phyloP scores from a whole-genome alignment of 2,113 vertebrate genomes.

The Heterotilapia buettikoferi region DNA sequence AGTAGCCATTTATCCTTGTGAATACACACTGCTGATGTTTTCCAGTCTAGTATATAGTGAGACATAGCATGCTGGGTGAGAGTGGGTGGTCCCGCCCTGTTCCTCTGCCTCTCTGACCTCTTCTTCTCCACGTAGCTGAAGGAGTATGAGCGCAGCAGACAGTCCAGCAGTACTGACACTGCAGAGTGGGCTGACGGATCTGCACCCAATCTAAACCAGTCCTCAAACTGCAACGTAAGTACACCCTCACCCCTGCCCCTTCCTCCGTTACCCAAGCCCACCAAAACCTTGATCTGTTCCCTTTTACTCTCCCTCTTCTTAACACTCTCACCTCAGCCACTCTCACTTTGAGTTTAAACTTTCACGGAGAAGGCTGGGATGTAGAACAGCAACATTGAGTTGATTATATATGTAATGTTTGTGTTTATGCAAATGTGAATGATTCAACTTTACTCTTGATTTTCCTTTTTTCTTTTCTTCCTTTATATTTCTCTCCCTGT shows the following conservation, averaged over 20 bases:
- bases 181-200: conserved; percentile 87
- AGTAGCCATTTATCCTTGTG: conserved; percentile 2
- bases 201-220: conserved; percentile 82
- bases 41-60: background rate
- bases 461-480: background rate
- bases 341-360: conserved; percentile 10
- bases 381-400: background rate
- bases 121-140: conserved; percentile 89
- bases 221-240: conserved; percentile 95
- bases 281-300: background rate
- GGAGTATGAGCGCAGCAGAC: conserved; percentile 92
- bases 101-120: conserved; percentile 72
- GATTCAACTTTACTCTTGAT: background rate
- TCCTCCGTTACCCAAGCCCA: background rate
- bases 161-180: conserved; percentile 79
- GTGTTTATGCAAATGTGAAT: background rate
- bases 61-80: conserved; percentile 30
- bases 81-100: conserved; percentile 40
- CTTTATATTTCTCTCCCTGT: background rate
- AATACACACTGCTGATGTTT: background rate
- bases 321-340: conserved; percentile 15
- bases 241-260: conserved; percentile 20
- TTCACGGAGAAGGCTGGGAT: background rate
- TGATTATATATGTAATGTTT: background rate
- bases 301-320: background rate